Conservation (phyloP, 2,113 vertebrate species). For the Rhombomys opimus region DNA sequence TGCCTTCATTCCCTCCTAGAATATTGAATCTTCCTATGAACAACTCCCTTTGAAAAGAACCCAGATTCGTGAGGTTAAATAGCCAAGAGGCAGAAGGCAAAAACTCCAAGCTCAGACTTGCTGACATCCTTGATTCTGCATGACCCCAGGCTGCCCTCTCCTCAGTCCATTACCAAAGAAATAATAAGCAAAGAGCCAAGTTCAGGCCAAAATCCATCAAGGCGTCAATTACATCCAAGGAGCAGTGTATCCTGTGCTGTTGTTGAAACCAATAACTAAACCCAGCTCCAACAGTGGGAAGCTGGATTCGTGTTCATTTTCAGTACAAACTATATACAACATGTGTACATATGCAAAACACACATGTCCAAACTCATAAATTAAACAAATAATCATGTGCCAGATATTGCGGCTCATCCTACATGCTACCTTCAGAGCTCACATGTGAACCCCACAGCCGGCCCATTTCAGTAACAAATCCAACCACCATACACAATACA, state of each 20-base stretch:
- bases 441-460: not conserved
- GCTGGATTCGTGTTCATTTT: not conserved
- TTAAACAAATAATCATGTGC: not conserved
- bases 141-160: not conserved
- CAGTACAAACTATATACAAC: not conserved
- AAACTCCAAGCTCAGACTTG: not conserved
- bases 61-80: not conserved
- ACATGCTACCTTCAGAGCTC: not conserved
- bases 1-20: not conserved
- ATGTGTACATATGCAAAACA: not conserved
- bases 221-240: not conserved
- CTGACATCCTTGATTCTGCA: not conserved
- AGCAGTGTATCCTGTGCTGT: not conserved
- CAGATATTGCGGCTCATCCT: not conserved
- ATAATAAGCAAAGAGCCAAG: not conserved
- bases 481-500: slow-evolving; percentile 8
- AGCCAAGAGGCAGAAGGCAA: not conserved
- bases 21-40: not conserved
- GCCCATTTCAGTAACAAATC: not conserved
- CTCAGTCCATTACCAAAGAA: not conserved
- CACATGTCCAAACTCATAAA: too few relatives aligned
- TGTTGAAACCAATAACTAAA: not conserved
- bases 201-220: not conserved
- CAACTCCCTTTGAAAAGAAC: not conserved
- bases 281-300: not conserved